A percentile compares a stretch with the other conserved stretches of the same genome.
Conservation (phyloP, 2,113 vertebrate species). For the Heterocephalus glaber region DNA sequence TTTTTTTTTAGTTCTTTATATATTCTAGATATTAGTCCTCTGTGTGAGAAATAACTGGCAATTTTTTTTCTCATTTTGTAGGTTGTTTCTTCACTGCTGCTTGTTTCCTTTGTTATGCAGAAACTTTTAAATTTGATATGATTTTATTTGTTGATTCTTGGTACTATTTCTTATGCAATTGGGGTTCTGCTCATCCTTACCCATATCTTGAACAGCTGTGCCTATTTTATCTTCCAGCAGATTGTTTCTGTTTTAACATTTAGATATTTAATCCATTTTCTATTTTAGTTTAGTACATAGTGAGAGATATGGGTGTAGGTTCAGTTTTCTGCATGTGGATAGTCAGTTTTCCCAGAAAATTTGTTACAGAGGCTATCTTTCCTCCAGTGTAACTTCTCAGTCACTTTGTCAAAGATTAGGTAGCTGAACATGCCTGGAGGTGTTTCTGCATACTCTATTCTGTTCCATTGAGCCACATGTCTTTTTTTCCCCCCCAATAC, state of each 20-base stretch:
- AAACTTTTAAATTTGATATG: not conserved
- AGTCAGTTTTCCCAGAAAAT: too few species aligned
- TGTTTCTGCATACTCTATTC: too few species aligned
- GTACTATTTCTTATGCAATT: not conserved
- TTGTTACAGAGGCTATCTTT: too few species aligned
- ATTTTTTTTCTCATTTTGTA: not conserved
- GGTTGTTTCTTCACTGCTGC: not conserved
- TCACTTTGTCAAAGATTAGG: too few species aligned
- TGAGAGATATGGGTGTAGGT: not conserved
- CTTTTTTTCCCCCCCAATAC: too few species aligned
- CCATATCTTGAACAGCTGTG: not conserved
- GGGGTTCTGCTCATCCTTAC: not conserved
- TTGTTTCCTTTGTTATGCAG: not conserved
- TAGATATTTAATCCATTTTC: not conserved
- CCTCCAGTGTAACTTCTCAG: too few species aligned
- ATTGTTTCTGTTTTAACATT: not conserved
- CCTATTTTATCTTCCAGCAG: not conserved
- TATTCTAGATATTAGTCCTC: not conserved
- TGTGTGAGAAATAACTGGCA: not conserved
- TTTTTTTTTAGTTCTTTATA: not conserved
- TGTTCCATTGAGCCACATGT: too few species aligned
- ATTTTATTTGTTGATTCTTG: not conserved
- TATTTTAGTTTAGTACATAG: not conserved
- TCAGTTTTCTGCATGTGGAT: not conserved
- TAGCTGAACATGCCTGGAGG: too few species aligned